Evolutionary conservation across 1,140 invertebrate species (phyloP).

Genomic region (Dendrolimus kikuchii): DNA sequence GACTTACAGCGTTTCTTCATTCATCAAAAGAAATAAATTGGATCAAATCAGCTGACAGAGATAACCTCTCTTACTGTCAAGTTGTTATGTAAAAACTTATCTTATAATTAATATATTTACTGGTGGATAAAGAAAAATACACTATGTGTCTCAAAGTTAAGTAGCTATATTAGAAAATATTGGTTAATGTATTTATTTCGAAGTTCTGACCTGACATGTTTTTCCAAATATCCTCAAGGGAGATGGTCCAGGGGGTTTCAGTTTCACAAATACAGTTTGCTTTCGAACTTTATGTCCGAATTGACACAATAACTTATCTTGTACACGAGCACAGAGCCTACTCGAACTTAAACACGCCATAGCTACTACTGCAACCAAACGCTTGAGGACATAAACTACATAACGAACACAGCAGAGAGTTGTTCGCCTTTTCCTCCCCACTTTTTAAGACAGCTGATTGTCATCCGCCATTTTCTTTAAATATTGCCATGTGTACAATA

Average conservation of each 20-base stretch:
- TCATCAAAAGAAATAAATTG: constrained; percentile 7
- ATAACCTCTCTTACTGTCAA: constrained; percentile 54
- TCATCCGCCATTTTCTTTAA: constrained; percentile 36
- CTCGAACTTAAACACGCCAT: constrained; percentile 85
- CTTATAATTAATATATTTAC: no score
- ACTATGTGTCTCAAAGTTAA: no score
- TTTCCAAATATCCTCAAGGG: constrained; percentile 70
- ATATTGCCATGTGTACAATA: constrained; percentile 28
- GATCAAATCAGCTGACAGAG: constrained; percentile 56
- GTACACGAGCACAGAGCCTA: constrained; percentile 83
- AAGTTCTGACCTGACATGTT: constrained; percentile 70
- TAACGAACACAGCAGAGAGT: constrained; percentile 49
- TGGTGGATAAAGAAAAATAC: no score
- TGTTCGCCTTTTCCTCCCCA: constrained; percentile 65
- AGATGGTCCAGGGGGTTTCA: constrained; percentile 73
- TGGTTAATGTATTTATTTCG: constrained; percentile 6
- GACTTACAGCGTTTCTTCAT: neutral
- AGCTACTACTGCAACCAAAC: constrained; percentile 79
- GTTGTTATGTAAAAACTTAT: constrained; percentile 59
- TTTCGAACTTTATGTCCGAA: constrained; percentile 77
- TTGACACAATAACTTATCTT: constrained; percentile 83
- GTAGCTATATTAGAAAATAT: constrained; percentile 1
- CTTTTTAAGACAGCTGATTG: constrained; percentile 67
- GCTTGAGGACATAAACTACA: constrained; percentile 67
- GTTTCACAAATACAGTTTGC: constrained; percentile 77